A percentile compares a stretch with the other conserved stretches of the same genome.
Evolutionary conservation across 2,113 vertebrate genomes (phyloP).

Genomic region (Pseudorasbora parva): DNA sequence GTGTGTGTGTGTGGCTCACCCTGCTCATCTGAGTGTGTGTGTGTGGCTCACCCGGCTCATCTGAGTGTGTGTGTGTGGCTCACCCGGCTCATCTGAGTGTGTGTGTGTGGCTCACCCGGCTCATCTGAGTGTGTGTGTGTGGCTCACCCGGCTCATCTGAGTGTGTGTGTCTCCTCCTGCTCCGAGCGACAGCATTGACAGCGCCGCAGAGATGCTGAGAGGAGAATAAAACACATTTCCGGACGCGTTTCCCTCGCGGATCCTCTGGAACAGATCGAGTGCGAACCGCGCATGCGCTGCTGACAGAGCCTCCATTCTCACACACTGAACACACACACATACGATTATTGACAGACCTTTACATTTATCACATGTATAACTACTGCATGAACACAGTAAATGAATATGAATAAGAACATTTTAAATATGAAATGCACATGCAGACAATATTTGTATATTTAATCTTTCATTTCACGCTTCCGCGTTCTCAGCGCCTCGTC

Average conservation of each 20-base stretch:
- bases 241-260: slow-evolving; percentile 57
- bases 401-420: neutral
- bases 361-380: no score
- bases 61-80: no score
- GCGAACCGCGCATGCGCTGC: slow-evolving; percentile 81
- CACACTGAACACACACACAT: slow-evolving; percentile 21
- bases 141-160: slow-evolving; percentile 84
- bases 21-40: no score
- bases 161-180: slow-evolving; percentile 79
- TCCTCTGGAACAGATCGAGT: slow-evolving; percentile 79
- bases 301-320: slow-evolving; percentile 52
- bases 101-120: no score
- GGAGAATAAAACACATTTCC: slow-evolving; percentile 85
- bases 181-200: slow-evolving; percentile 85
- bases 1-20: no score
- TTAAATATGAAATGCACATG: neutral
- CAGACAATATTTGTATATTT: neutral
- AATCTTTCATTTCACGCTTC: neutral
- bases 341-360: neutral
- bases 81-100: no score
- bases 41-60: no score
- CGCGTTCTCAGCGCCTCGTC: neutral
- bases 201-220: slow-evolving; percentile 81
- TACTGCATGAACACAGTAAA: neutral
- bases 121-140: neutral